Base-by-base conservation (phyloP, 2,888 invertebrate genomes). In the Ecliptopera silaceata region DNA sequence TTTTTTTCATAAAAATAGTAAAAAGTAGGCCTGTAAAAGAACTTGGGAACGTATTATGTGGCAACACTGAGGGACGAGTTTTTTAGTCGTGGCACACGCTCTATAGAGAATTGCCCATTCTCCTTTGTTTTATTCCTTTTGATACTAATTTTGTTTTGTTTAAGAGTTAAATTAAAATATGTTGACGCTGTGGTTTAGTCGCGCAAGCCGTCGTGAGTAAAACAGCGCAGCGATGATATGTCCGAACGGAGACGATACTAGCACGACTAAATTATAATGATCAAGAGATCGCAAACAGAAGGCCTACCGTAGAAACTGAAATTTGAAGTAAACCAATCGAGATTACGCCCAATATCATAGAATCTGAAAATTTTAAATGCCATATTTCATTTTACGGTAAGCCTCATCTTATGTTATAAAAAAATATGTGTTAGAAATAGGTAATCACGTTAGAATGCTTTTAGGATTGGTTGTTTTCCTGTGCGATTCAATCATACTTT, bases 261-360 rank as follows among this genome's bases (percentile, higher is more conserved):
- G 56, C 34, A 34, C 45, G 49, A 50, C 39, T 39, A 32, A 15
- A 22, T 17, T 17, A 11, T 32, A 42, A 10, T 26, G 32, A 12
- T 45, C 13, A 31, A 32, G 39, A 41, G 11, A 18, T 34, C 26
- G 20, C 26, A 12, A 6, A 42, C 12, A 17, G 47, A 26, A 18
- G 38, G 45, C 56, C 45, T 50, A 39, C 41, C 26, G 45, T 38
- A 2, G 34, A 56, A 45, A 46, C 46, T 56, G 41, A 50, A 56
- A 56, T 50, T 50, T 22, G 34, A 46, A n/a, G 11, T 42, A 17
- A 50, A 51, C 36, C 41, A 49, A 6, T 8, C 29, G 18, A 29
- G 12, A 11, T 29, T n/a, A 17, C 44, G 10, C 29, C 39, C n/a
- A 39, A 12, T 18, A 13, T 13, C 20, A 12, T 11, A 3, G 10